Conservation (phyloP, 1,140 invertebrate species). For the Magallana ariakensis region DNA sequence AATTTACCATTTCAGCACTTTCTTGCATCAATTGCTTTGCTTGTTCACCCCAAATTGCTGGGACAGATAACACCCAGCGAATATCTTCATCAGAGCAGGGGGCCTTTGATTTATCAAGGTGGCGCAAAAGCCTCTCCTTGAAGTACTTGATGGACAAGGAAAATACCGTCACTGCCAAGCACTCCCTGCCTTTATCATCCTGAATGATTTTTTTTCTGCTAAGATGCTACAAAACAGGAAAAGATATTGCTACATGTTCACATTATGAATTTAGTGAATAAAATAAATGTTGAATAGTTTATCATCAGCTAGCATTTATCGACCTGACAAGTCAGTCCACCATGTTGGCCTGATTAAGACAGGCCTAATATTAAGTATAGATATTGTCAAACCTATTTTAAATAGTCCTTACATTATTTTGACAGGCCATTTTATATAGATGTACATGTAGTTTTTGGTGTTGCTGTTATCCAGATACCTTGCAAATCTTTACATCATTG, state of each 20-base stretch:
- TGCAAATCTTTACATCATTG: no score
- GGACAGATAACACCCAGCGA: constrained; percentile 14
- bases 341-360: no score
- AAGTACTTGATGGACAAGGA: constrained; percentile 13
- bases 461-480: no score
- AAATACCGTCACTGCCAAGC: not conserved
- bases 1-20: not conserved
- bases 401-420: no score
- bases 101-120: not conserved
- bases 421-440: no score
- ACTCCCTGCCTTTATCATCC: not conserved
- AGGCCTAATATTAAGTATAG: no score
- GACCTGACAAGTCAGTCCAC: no score
- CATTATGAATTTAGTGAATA: no score
- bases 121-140: constrained; percentile 3
- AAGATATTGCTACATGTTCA: not conserved
- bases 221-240: not conserved
- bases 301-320: no score
- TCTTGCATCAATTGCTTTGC: constrained; percentile 36
- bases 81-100: not conserved
- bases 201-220: constrained; percentile 12
- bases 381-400: no score
- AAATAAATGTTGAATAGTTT: no score
- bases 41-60: constrained; percentile 21
- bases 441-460: no score